A percentile compares a stretch with the other conserved stretches of the same genome.
phyloP scores from a whole-genome alignment of 2,797 vertebrate species.

The Sphenodon punctatus region DNA sequence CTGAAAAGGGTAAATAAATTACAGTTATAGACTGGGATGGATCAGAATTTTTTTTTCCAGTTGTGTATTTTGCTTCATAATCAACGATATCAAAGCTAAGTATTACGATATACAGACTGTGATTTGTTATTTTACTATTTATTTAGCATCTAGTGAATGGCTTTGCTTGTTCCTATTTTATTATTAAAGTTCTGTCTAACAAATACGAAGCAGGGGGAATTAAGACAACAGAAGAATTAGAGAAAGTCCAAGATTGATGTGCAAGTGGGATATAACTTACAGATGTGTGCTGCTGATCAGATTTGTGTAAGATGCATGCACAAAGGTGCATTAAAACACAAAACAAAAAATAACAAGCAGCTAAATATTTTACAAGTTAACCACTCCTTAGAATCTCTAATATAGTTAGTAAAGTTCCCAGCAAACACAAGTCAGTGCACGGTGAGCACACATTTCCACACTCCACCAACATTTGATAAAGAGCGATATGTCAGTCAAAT shows the following conservation, averaged over 20 bases:
- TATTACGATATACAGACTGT: neutral
- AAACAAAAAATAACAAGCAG: neutral
- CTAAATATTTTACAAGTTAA: neutral
- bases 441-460: too few relatives aligned
- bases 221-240: constrained; percentile 25
- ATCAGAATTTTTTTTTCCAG: neutral
- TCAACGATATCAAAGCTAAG: neutral
- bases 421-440: neutral
- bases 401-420: neutral
- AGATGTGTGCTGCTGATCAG: neutral
- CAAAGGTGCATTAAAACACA: too few relatives aligned
- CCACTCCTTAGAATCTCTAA: neutral
- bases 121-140: neutral
- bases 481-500: constrained; percentile 60
- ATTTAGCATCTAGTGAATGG: neutral
- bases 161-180: constrained; percentile 29
- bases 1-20: neutral
- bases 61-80: neutral
- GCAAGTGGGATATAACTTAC: neutral
- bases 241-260: neutral
- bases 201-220: constrained; percentile 25
- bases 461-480: constrained; percentile 13
- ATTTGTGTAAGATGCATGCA: neutral
- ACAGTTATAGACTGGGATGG: too few relatives aligned
- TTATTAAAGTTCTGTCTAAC: constrained; percentile 24